Base-by-base conservation (phyloP, 2,113 vertebrate genomes). In the Scopus umbretta region DNA sequence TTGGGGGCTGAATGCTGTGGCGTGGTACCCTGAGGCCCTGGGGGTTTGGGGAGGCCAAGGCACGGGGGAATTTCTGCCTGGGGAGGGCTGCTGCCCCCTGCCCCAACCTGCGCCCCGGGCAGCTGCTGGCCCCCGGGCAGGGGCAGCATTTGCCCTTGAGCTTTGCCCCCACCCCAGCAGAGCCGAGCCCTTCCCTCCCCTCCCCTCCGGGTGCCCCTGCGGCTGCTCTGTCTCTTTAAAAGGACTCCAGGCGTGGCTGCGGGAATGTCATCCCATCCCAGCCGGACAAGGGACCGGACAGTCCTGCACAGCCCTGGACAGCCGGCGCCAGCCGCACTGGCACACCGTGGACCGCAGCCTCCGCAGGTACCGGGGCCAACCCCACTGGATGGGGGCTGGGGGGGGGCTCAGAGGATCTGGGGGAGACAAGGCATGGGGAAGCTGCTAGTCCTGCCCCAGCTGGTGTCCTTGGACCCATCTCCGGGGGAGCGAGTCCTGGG, bases 181-280 rank as follows among this genome's bases (percentile, higher is more conserved):
- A 11, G 40, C 82, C 0, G 16, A 92, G 80, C 86, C 75, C 43
- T 73, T 47, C 93, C 93, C 82, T 43, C 81, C 93, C 93, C 82
- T 43, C 81, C 85, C 88, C 75, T 59, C 75, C 22, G 9, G 86
- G 75, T 7, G 10, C 67, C 93, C 93, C 93, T 5, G 62, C 4
- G 34, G 42, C 70, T 66, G 86, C 49, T 82, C 97, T 96, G 96
- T 93, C 96, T 26, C 97, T 97, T 97, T 98, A 96, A 98, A 96
- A 98, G 94, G 80, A 17, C 91, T 92, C 94, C 96, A 95, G 94
- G 94, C 95, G 92, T 94, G 92, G 94, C 92, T 80, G 95, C 21
- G 70, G 90, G 83, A 83, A 88, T 10, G 53, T 85, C 70, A 75
- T 84, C 74, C 79, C 82, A 79, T 53, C 80, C 70, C 88, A 11